These are phyloP conservation scores for Hippolais icterina DNA, from an alignment of 2,113 vertebrate genomes.

Conservation along the genomic window DNA sequence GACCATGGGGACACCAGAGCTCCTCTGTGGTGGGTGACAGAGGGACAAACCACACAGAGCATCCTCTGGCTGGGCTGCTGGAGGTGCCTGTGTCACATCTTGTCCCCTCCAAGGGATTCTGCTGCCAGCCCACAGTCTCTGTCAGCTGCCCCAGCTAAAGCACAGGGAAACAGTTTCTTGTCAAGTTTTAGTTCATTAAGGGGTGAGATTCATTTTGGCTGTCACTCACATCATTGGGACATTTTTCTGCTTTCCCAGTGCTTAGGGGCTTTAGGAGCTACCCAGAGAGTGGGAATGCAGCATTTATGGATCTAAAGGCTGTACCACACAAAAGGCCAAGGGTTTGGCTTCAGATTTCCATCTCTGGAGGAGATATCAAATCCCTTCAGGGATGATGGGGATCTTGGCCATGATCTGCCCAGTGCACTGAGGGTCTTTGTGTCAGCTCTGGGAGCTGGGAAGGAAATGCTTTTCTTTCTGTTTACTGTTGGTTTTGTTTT, in stretches of 20 bases:
- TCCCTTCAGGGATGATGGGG: neutral
- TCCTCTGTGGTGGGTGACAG: neutral
- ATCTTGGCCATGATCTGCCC: neutral
- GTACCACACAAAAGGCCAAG: fast-evolving
- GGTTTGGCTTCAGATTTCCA: neutral
- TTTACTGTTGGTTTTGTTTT: slow-evolving; percentile 38
- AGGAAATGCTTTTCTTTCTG: neutral
- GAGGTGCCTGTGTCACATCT: fast-evolving
- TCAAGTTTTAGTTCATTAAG: neutral
- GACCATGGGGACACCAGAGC: neutral
- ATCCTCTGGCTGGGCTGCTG: neutral
- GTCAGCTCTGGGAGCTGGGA: neutral
- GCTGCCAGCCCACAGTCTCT: neutral
- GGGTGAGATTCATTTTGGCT: neutral
- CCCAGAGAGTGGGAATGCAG: neutral
- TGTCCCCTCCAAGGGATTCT: fast-evolving
- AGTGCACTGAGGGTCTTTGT: neutral
- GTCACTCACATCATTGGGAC: neutral
- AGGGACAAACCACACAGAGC: neutral
- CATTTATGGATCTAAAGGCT: neutral
- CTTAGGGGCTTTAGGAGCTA: neutral
- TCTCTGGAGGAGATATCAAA: neutral
- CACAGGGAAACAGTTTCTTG: neutral
- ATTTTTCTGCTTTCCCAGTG: neutral
- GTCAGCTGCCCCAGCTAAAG: neutral